A percentile compares a stretch with the other conserved stretches of the same genome.
These are phyloP conservation scores for Genyomyrus donnyi DNA, from an alignment of 2,113 vertebrate genomes.

Conservation along the genomic window DNA sequence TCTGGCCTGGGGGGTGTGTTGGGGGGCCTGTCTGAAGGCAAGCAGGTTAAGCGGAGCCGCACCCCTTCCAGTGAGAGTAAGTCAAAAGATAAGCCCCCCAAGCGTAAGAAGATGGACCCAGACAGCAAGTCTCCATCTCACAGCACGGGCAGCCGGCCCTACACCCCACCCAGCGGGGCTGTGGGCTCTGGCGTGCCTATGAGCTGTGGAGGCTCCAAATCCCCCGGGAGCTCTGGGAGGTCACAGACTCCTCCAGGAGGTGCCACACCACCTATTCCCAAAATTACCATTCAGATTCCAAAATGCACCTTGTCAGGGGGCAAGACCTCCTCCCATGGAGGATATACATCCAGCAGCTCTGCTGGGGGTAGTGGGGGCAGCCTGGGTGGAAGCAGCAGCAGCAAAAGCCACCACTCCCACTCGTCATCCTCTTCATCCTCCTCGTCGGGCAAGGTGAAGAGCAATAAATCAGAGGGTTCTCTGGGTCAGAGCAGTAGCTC, in stretches of 20 bases:
- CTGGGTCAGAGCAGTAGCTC: constrained; percentile 74
- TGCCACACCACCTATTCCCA: constrained; percentile 90
- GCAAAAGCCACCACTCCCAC: constrained; percentile 94
- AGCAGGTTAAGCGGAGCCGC: constrained; percentile 86
- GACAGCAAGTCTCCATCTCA: constrained; percentile 94
- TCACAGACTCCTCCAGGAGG: constrained; percentile 92
- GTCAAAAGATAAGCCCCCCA: constrained; percentile 90
- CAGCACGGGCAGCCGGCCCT: constrained; percentile 81
- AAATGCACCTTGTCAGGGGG: constrained; percentile 90
- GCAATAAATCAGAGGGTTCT: constrained; percentile 82
- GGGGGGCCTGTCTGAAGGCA: constrained; percentile 67
- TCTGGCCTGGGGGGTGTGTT: constrained; percentile 58
- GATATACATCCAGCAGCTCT: constrained; percentile 84
- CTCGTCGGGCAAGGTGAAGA: constrained; percentile 88
- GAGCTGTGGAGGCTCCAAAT: constrained; percentile 85
- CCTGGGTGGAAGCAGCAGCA: constrained; percentile 56
- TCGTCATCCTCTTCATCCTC: constrained; percentile 72
- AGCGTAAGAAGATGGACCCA: constrained; percentile 86
- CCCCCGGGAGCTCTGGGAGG: constrained; percentile 85
- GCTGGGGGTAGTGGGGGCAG: constrained; percentile 58
- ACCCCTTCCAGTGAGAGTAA: constrained; percentile 94
- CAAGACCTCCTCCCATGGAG: constrained; percentile 85
- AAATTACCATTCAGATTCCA: constrained; percentile 96
- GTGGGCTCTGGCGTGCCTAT: constrained; percentile 69
- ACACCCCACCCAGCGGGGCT: constrained; percentile 86